Conservation (phyloP, 2,888 invertebrate genomes). For the Drosophila tripunctata region DNA sequence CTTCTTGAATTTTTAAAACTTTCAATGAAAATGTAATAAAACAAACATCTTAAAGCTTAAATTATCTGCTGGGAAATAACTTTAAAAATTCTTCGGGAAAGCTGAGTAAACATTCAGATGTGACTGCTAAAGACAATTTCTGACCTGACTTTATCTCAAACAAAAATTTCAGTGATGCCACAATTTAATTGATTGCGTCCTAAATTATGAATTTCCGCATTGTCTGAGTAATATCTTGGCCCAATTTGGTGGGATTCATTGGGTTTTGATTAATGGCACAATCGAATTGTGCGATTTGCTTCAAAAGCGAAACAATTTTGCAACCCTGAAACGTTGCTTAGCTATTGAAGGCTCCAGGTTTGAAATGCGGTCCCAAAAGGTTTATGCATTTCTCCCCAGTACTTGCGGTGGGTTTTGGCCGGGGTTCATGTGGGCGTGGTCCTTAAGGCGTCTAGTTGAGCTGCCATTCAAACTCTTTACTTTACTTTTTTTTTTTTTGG, state of each 20-base stretch:
- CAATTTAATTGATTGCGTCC: not conserved
- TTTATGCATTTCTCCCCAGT: not conserved
- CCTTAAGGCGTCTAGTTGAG: slow-evolving; percentile 36
- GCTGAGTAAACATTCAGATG: too few species aligned
- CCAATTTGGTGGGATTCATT: not conserved
- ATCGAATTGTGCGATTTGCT: slow-evolving; percentile 28
- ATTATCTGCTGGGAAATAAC: too few species aligned
- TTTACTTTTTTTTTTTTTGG: not conserved
- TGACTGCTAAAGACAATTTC: too few species aligned
- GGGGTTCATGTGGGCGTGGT: slow-evolving; percentile 7
- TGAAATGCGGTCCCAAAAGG: slow-evolving; percentile 45
- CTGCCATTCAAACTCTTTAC: slow-evolving; percentile 65
- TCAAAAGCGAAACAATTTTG: slow-evolving; percentile 44
- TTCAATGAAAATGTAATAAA: too few species aligned
- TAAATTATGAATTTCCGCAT: slow-evolving; percentile 4
- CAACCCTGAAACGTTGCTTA: slow-evolving; percentile 20
- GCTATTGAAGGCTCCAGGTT: slow-evolving; percentile 34
- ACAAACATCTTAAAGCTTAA: too few species aligned
- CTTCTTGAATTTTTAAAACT: too few species aligned
- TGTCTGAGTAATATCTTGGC: not conserved
- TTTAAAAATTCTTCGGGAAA: too few species aligned
- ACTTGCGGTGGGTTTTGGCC: not conserved
- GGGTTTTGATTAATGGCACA: slow-evolving; percentile 49
- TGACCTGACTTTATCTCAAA: too few species aligned
- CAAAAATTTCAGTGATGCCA: too few species aligned